Evolutionary conservation across 2,888 invertebrate species (phyloP), one percentile per base, ranked within the genome.

Genomic region (Melanchra persicariae): DNA sequence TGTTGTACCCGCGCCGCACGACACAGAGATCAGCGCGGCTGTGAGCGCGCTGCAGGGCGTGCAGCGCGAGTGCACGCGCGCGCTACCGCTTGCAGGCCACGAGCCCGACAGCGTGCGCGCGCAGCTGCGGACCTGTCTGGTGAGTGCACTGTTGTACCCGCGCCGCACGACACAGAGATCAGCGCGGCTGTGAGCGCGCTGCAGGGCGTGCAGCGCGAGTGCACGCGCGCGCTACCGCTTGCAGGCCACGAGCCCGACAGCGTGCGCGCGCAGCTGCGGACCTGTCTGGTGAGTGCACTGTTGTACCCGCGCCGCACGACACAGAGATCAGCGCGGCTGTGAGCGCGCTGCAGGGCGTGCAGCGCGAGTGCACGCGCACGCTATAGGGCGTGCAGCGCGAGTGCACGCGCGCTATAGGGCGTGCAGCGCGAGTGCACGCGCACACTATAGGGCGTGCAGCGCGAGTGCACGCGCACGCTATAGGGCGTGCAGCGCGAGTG

Each of bases 41-140:
- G 97, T 34, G 97, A 97, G 87, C 97, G 97, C 77, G 97, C 97
- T 89, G 97, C 98, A 72, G 94, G 97, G 96, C 64, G 98, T 98
- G 83, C 97, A 98, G 91, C 92, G 93, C 63, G 93, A 89, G n/a
- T 97, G 97, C 81, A 97, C 97, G 4, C 96, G 97, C 81, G 97
- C 97, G 84, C 96, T 98, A 72, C 93, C 98, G 55, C 90, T 85
- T 40, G 96, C 97, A n/a, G 97, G 97, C 0, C 97, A 97, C 77
- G 98, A 98, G 85, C 97, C 98, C 2, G 98, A 97, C 88, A 96
- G 96, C 22, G 97, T 98, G 84, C 97, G 98, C 85, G 97, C 97
- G 24, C 98, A 98, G 92, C 96, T 98, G 64, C 96, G 98, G 83
- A 97, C 97, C 86, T 98, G 98, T 85, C 96, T 98, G 51, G 51